A percentile compares a stretch with the other conserved stretches of the same genome.
Evolutionary conservation across 2,113 vertebrate species (phyloP).

Genomic region (Daubentonia madagascariensis): DNA sequence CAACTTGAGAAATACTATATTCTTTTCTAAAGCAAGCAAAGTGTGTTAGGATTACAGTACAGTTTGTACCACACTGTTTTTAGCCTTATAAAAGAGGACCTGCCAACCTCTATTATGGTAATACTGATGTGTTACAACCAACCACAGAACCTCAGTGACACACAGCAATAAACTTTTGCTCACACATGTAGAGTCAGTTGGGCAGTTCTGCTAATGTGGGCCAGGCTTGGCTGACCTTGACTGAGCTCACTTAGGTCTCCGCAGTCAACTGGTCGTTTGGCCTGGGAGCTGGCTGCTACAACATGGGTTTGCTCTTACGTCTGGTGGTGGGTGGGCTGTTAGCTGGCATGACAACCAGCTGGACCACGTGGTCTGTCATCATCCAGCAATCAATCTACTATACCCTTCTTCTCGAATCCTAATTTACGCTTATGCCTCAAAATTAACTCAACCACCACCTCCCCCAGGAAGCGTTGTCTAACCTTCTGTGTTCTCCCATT

Average conservation of each 20-base stretch:
- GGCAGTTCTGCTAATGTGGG: neutral
- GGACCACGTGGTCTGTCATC: neutral
- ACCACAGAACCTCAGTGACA: neutral
- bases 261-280: neutral
- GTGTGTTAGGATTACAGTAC: neutral
- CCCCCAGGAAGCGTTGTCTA: neutral
- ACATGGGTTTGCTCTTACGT: neutral
- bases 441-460: neutral
- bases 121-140: neutral
- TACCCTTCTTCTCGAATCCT: neutral
- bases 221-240: neutral
- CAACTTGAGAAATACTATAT: neutral
- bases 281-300: neutral
- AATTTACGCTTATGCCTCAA: neutral
- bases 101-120: neutral
- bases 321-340: no score
- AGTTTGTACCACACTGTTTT: neutral
- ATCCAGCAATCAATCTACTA: neutral
- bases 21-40: neutral
- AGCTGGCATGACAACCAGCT: neutral
- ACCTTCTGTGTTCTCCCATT: neutral
- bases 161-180: neutral
- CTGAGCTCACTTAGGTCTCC: neutral
- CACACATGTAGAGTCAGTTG: neutral
- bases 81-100: neutral